Conservation (phyloP, 2,113 vertebrate genomes). For the Pterocles burchelli region DNA sequence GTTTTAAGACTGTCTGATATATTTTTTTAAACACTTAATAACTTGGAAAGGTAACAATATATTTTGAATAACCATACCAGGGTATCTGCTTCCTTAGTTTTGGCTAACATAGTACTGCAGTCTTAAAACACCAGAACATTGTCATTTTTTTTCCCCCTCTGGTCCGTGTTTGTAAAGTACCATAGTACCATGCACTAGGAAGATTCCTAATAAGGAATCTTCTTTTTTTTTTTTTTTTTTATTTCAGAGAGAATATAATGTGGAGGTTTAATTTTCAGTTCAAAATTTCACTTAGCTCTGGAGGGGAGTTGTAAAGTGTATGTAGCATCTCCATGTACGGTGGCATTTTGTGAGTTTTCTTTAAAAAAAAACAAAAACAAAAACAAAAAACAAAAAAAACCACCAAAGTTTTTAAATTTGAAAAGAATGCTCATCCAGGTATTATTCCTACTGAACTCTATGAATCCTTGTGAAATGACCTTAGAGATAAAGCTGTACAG, state of each 20-base stretch:
- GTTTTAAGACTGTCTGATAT: background rate
- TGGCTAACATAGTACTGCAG: background rate
- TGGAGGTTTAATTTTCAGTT: background rate
- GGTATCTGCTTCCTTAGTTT: background rate
- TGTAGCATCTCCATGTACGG: background rate
- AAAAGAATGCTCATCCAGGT: background rate
- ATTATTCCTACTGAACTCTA: background rate
- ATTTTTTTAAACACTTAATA: background rate
- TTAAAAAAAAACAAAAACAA: background rate
- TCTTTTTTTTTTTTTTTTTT: background rate
- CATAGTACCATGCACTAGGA: background rate
- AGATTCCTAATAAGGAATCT: too few relatives aligned
- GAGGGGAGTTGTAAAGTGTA: background rate
- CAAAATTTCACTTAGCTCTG: background rate
- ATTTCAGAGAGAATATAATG: background rate
- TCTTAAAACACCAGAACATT: background rate
- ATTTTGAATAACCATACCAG: background rate
- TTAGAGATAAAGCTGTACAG: background rate
- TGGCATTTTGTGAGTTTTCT: background rate
- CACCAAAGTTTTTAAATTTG: background rate
- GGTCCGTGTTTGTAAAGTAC: background rate
- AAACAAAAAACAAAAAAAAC: background rate
- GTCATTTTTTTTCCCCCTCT: background rate
- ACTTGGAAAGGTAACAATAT: background rate
- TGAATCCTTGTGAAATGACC: background rate